Percentiles rank a stretch among this genome's conserved stretches.
Evolutionary conservation across 2,113 vertebrate genomes (phyloP).

Genomic region (Spizaetus ornatus): DNA sequence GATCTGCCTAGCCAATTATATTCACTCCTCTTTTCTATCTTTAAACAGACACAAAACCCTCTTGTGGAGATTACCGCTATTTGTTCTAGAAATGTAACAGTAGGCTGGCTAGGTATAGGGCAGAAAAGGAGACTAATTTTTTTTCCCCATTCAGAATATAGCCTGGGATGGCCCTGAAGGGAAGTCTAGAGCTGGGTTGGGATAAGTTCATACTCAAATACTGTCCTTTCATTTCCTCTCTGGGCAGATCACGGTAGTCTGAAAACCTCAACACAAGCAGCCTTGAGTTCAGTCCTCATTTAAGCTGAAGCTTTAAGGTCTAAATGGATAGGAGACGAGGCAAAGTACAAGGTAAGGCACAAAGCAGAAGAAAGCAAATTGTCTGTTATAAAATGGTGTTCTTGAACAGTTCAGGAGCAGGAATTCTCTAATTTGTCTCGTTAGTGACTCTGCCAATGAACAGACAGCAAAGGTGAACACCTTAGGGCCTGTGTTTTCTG

Average conservation of each 20-base stretch:
- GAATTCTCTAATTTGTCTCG: not conserved
- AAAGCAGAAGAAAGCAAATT: not conserved
- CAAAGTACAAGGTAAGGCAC: not conserved
- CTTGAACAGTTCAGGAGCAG: not conserved
- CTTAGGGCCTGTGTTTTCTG: not conserved
- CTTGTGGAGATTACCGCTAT: not conserved
- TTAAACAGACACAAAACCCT: not conserved
- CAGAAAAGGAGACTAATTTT: not conserved
- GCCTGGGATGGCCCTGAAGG: not conserved
- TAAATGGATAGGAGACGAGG: not conserved
- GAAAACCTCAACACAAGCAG: not conserved
- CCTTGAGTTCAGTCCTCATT: not conserved
- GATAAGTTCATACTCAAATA: not conserved
- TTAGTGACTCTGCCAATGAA: not conserved
- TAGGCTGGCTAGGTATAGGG: not conserved
- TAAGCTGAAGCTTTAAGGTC: not conserved
- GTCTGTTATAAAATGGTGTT: not conserved
- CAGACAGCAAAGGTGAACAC: not conserved
- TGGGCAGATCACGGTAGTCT: accelerated
- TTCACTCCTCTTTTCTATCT: not conserved
- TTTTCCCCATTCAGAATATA: not conserved
- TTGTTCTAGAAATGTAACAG: not conserved
- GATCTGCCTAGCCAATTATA: not conserved
- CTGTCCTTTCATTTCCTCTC: not conserved
- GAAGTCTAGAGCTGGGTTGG: not conserved